A percentile compares a stretch with the other conserved stretches of the same genome.
Conservation (phyloP, 2,113 vertebrate species). For the Nannospalax galili region DNA sequence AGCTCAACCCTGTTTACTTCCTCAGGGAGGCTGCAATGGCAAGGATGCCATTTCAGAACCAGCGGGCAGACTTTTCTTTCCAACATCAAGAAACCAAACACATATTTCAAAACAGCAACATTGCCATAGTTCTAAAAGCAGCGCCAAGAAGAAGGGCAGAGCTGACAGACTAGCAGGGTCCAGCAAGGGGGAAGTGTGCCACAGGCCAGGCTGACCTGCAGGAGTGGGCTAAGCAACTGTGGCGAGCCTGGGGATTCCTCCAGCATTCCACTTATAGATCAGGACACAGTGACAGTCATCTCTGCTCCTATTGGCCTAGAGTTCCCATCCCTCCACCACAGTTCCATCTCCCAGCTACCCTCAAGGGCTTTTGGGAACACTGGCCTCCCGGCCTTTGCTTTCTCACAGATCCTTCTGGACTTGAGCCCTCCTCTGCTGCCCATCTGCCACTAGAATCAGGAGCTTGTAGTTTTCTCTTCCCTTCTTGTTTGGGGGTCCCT, state of each 20-base stretch:
- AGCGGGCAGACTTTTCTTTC: slow-evolving; percentile 59
- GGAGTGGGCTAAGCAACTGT: not conserved
- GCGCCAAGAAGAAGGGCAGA: not conserved
- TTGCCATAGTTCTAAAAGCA: not conserved
- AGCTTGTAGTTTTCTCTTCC: not conserved
- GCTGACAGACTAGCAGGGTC: not conserved
- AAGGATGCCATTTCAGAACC: slow-evolving; percentile 3
- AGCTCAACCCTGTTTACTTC: slow-evolving; percentile 64
- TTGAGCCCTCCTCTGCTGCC: no score
- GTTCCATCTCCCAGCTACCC: not conserved
- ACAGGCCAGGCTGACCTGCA: not conserved
- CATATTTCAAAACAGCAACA: slow-evolving; percentile 34
- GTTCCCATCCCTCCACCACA: no score
- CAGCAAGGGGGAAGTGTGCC: not conserved
- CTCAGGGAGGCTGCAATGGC: slow-evolving; percentile 35
- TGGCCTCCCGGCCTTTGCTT: not conserved
- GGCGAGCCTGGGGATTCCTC: no score
- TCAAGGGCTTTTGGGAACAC: not conserved
- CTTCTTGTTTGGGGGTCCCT: not conserved
- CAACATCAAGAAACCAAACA: slow-evolving; percentile 65
- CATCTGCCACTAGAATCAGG: not conserved
- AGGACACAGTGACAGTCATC: no score
- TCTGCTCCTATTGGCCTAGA: not conserved
- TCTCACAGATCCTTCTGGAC: not conserved
- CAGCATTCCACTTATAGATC: accelerated